Evolutionary conservation across 2,113 vertebrate species (phyloP), one percentile per base, ranked within the genome.

Genomic region (Oceanodroma tethys): DNA sequence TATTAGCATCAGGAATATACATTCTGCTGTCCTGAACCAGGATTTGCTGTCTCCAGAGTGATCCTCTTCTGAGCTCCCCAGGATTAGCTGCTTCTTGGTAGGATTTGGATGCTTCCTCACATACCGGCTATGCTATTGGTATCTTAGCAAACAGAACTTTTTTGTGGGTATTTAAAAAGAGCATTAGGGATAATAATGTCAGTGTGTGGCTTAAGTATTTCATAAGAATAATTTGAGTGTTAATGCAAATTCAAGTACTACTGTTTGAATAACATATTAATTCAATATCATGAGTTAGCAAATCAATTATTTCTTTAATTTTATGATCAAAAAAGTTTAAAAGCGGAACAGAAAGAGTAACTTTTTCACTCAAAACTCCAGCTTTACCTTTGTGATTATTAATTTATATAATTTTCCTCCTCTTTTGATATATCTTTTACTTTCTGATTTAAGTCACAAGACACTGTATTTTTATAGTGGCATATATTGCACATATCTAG

Each of bases 101-200:
- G 67, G 53, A n/a, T 60, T 76, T 68, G 58, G 14, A 10, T 60
- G 20, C 32, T 47, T 72, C 32, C 20, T 67, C 23, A 6, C 30
- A 3, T 67, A 30, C 15, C 4, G 2, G 14, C 48, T 14, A 14
- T 22, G n/a, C 30, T 70, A 6, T 73, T 0, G 1, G 2, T 45
- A 32, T 25, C 47, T 40, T 38, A 10, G 40, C 25, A 70, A 91
- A 65, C 2, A 42, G 34, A 60, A 29, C 7, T 27, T 50, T 23
- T 29, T 19, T 23, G 59, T 85, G 65, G 16, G 8, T 50, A 6
- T 67, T 78, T 75, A 16, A 79, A 58, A 67, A 48, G 9, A 34
- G 15, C 18, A 9, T 14, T 59, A 30, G 6, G 19, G 21, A 22
- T 50, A 71, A 34, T 40, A 63, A 30, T 42, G 6, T 36, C 25